phyloP scores from a whole-genome alignment of 2,888 invertebrate species.

The Yponomeuta cagnagella region DNA sequence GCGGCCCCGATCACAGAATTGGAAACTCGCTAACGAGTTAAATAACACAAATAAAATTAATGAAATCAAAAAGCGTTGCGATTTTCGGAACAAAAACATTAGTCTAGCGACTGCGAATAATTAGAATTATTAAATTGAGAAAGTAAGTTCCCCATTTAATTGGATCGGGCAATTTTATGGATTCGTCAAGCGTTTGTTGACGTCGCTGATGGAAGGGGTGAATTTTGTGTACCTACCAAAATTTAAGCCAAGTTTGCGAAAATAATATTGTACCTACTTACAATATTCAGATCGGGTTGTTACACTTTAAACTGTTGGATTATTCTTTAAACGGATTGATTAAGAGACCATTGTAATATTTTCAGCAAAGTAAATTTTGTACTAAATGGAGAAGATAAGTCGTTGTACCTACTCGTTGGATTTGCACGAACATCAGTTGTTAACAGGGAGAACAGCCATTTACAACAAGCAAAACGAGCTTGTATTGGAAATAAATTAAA shows the following conservation, averaged over 20 bases:
- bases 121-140: constrained; percentile 23
- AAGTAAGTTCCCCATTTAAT: constrained; percentile 22
- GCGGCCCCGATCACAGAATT: constrained; percentile 41
- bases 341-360: background rate
- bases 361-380: background rate
- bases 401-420: background rate
- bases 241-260: background rate
- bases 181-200: constrained; percentile 21
- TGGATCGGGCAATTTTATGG: constrained; percentile 23
- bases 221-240: constrained; percentile 8
- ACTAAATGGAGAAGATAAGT: background rate
- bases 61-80: constrained; percentile 48
- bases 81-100: constrained; percentile 47
- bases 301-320: background rate
- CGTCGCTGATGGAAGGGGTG: constrained; percentile 15
- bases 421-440: background rate
- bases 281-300: background rate
- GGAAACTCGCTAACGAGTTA: constrained; percentile 56
- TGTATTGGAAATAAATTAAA: constrained; percentile 57
- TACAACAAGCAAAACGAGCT: constrained; percentile 18
- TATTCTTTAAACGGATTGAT: background rate
- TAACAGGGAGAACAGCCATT: background rate
- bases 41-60: constrained; percentile 60
- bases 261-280: background rate
- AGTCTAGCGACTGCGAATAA: constrained; percentile 34